These are phyloP conservation scores for Corythaixoides concolor DNA, from an alignment of 2,113 vertebrate genomes.

Conservation along the genomic window DNA sequence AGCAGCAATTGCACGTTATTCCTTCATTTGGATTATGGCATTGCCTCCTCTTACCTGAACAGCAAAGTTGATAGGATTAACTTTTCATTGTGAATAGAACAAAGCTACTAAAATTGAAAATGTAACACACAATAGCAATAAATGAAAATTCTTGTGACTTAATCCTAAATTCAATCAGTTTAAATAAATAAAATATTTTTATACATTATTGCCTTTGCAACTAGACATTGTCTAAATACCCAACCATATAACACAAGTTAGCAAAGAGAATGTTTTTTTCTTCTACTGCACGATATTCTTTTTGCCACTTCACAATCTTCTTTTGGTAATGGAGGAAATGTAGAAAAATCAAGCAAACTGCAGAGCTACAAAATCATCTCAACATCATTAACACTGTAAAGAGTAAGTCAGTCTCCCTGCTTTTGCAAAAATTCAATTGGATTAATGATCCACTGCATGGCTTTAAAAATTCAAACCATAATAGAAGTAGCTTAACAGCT, in stretches of 20 bases:
- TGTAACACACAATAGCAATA: not conserved
- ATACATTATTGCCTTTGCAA: not conserved
- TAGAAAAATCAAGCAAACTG: not conserved
- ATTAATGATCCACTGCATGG: not conserved
- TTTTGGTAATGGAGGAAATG: not conserved
- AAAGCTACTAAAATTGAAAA: not conserved
- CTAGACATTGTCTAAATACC: not conserved
- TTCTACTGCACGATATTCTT: not conserved
- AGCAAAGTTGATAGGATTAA: not conserved
- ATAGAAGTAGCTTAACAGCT: not conserved
- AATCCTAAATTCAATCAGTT: not conserved
- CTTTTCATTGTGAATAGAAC: not conserved
- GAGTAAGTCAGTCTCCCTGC: not conserved
- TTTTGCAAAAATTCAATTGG: not conserved
- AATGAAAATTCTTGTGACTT: not conserved
- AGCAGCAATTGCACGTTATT: not conserved
- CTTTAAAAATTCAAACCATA: not conserved
- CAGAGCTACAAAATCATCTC: not conserved
- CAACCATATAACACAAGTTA: not conserved
- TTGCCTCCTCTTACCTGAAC: not conserved
- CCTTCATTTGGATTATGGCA: not conserved
- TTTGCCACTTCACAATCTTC: not conserved
- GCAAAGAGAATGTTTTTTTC: not conserved
- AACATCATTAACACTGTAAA: not conserved
- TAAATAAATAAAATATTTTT: not conserved